Base-by-base conservation (phyloP, 1,140 invertebrate species). In the Phortica variegata region DNA sequence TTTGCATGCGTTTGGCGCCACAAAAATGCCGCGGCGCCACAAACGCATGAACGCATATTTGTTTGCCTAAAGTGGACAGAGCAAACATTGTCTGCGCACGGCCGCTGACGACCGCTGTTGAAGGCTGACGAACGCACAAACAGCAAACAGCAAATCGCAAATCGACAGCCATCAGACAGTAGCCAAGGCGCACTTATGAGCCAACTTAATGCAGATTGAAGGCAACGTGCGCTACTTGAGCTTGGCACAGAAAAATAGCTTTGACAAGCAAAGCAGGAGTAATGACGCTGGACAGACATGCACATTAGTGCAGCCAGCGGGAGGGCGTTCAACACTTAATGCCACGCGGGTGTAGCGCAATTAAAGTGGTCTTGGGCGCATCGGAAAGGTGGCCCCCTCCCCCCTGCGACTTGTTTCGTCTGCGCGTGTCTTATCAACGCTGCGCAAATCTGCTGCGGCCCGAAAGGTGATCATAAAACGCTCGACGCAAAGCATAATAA, bases 131-230 rank as follows among this genome's bases (percentile, higher is more conserved):
- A 68, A 66, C 60, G 57, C 54, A 48, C 62, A 66, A 68, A 54
- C 56, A n/a, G n/a, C 63, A 66, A 66, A 68, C 63, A n/a, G n/a
- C n/a, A n/a, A n/a, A n/a, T n/a, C n/a, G n/a, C n/a, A 66, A 66
- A 68, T 47, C 45, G 63, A 68, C 63, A 66, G 60, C 60, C 63
- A 60, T 68, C 63, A 63, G 60, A 66, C 63, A 39, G 63, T 66
- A 66, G 63, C 62, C 52, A 52, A 47, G 39, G 44, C 38, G 36
- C 32, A n/a, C n/a, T n/a, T n/a, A n/a, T n/a, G n/a, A n/a, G 47
- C 49, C 6, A 56, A 57, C 63, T 68, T 46, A 46, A 60, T 47
- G 4, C 31, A 37, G 21, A 45, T 15, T 15, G 10, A 34, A 15
- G 10, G 5, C 33, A 4, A 34, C n/a, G 8, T 34, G 10, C 7